Base-by-base conservation (phyloP, 2,888 invertebrate species). In the Tryphoninae sp. region DNA sequence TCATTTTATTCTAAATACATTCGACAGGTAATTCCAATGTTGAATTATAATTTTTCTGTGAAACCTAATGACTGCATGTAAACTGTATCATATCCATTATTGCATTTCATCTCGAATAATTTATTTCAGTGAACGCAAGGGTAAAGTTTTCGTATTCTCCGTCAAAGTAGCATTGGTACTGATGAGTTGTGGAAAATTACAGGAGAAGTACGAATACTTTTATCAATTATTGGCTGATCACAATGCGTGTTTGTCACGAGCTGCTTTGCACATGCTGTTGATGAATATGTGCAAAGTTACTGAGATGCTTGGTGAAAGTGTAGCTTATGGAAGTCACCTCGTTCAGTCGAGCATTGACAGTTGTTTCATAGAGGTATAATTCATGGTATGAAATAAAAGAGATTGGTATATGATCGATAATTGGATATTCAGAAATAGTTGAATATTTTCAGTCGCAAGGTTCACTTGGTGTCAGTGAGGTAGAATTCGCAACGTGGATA, bases 201-300 rank as follows among this genome's bases (percentile, higher is more conserved):
- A 93, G 65, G 95, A 96, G 81, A 94, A 94, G 86, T 94, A 94
- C 85, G 93, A 93, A 80, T 96, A 95, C 68, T 92, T 96, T 65
- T 96, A 96, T 88, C 94, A 94, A 86, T 94, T 95, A 86, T 93
- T 95, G 87, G 94, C 95, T 1, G 96, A 96, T 90, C 95, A 96
- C 87, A 96, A 96, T 88, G 95, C 95, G 51, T 96, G 95, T 85
- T 94, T 96, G 62, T 95, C 95, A 0, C 94, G 94, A 68, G 93
- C 94, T 69, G 92, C 95, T 45, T 92, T 97, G 68, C 93, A 94
- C 2, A 93, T 93, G 0, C 90, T 96, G 72, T 90, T 97, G 81
- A 92, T 93, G 19, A 94, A 95, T 89, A 92, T 96, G 33, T 94
- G 94, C 9, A 92, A 94, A 92, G 86, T 94, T 90, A 91, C 94